These are phyloP conservation scores for Chelon auratus DNA, from an alignment of 2,797 vertebrate species.

Conservation along the genomic window DNA sequence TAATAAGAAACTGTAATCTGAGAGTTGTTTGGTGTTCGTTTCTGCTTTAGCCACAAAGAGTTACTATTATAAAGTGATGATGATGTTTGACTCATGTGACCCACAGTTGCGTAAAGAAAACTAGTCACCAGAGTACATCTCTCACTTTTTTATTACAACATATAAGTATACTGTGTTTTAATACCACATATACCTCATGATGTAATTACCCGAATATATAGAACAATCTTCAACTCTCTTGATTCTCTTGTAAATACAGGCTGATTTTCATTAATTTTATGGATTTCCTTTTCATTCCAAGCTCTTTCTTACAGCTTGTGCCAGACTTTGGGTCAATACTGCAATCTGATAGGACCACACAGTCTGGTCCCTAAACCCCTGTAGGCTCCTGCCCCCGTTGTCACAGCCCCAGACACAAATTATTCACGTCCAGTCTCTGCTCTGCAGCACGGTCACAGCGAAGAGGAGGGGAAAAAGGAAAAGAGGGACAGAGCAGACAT, in stretches of 20 bases:
- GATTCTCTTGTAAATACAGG: not conserved
- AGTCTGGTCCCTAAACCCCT: conserved; percentile 63
- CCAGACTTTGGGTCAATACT: conserved; percentile 68
- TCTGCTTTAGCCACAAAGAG: conserved; percentile 43
- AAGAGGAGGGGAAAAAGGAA: not conserved
- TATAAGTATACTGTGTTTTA: not conserved
- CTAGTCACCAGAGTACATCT: not conserved
- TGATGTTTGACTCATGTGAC: conserved; percentile 35
- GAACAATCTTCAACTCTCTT: not conserved
- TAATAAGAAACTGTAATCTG: conserved; percentile 46
- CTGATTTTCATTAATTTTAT: conserved; percentile 21
- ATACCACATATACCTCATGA: not conserved
- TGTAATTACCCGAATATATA: conserved; percentile 10
- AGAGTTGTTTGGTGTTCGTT: conserved; percentile 41
- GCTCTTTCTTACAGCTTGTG: conserved; percentile 43
- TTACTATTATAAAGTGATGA: conserved; percentile 12
- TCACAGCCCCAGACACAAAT: conserved; percentile 72
- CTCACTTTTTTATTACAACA: not conserved
- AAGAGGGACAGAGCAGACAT: conserved; percentile 31
- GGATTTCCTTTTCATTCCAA: conserved; percentile 33
- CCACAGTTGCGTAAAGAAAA: conserved; percentile 23
- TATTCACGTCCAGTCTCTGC: conserved; percentile 63
- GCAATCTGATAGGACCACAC: conserved; percentile 66
- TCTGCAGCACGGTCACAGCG: conserved; percentile 38
- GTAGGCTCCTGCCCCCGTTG: conserved; percentile 61